phyloP scores from a whole-genome alignment of 2,113 vertebrate species.

The Thunnus maccoyii region DNA sequence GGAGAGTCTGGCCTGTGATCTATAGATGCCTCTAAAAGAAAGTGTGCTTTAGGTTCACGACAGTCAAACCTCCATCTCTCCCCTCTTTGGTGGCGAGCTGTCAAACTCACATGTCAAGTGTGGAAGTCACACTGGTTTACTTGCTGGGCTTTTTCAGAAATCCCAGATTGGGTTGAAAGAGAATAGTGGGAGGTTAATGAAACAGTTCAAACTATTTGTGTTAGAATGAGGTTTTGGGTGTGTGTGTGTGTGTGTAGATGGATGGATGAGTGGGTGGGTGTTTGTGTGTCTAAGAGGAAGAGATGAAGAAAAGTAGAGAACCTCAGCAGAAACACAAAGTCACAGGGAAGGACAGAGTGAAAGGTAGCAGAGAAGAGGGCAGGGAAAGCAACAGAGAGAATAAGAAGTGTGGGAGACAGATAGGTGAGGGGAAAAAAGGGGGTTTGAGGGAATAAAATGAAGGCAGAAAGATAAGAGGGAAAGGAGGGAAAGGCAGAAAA shows the following conservation, averaged over 20 bases:
- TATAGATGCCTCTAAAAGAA: constrained; percentile 41
- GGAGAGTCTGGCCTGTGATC: constrained; percentile 19
- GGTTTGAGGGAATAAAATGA: constrained; percentile 35
- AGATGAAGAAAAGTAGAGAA: constrained; percentile 46
- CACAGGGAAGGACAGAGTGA: constrained; percentile 43
- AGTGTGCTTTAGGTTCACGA: constrained; percentile 39
- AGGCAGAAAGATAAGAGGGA: constrained; percentile 50
- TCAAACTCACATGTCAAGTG: constrained; percentile 56
- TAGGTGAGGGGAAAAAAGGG: constrained; percentile 20
- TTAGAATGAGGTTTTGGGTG: constrained; percentile 9
- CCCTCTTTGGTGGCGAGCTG: constrained; percentile 30
- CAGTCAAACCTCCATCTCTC: constrained; percentile 8
- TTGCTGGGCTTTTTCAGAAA: constrained; percentile 38
- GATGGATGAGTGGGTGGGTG: neutral
- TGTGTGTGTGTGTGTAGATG: constrained; percentile 11
- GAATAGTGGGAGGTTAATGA: constrained; percentile 74
- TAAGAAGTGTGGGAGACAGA: constrained; percentile 38
- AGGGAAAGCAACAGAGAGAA: constrained; percentile 35
- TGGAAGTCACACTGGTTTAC: constrained; percentile 50
- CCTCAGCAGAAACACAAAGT: constrained; percentile 58
- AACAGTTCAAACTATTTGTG: constrained; percentile 61
- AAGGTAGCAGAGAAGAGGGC: constrained; percentile 16
- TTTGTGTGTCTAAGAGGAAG: constrained; percentile 25
- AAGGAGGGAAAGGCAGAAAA: constrained; percentile 2
- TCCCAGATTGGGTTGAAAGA: constrained; percentile 53